Conservation (phyloP, 2,888 invertebrate species). For the Zootermopsis nevadensis region DNA sequence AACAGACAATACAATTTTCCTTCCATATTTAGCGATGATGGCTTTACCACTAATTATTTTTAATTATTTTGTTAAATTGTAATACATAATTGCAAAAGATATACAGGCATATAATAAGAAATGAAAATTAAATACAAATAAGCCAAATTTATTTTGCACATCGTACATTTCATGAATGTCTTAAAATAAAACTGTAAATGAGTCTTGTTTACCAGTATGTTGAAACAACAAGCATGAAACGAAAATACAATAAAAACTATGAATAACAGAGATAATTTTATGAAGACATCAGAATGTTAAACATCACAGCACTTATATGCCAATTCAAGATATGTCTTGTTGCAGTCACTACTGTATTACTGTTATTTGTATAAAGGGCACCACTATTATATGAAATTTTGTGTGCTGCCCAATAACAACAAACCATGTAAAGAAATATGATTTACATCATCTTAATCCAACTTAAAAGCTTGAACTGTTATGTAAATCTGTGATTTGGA, state of each 20-base stretch:
- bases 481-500: constrained; percentile 2
- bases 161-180: neutral
- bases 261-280: neutral
- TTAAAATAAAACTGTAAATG: neutral
- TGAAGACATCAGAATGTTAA: neutral
- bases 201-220: neutral
- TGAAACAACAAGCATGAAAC: constrained; percentile 3
- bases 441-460: neutral
- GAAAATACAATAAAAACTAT: neutral
- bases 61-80: neutral
- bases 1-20: neutral
- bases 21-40: neutral
- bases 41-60: neutral
- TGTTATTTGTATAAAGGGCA: neutral
- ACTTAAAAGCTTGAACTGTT: neutral
- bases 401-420: constrained; percentile 2
- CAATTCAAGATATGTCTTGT: neutral
- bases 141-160: neutral
- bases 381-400: neutral
- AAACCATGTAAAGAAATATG: constrained; percentile 21
- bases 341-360: neutral
- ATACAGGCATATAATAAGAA: neutral
- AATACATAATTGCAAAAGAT: neutral
- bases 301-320: neutral
- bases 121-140: neutral